Evolutionary conservation across 2,888 invertebrate genomes (phyloP).

Genomic region (Sisyra nigra): DNA sequence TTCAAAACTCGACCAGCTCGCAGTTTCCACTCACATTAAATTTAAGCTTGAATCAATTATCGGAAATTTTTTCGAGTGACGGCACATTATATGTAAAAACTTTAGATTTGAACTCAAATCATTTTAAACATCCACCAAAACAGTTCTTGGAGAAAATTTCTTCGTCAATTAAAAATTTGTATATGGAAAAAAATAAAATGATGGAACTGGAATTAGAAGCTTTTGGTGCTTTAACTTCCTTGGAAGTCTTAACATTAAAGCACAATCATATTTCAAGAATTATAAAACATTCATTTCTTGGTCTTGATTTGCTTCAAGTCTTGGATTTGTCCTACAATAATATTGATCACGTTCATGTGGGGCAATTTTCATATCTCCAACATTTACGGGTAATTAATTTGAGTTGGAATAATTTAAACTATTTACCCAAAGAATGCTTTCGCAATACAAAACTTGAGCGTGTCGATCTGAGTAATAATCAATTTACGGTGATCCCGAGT

Average conservation of each 20-base stretch:
- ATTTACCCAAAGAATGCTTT: conserved; percentile 62
- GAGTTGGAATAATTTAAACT: conserved; percentile 52
- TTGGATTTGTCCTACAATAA: conserved; percentile 63
- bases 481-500: conserved; percentile 63
- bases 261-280: conserved; percentile 57
- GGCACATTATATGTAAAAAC: conserved; percentile 43
- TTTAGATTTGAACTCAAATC: conserved; percentile 55
- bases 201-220: conserved; percentile 52
- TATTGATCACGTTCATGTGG: conserved; percentile 58
- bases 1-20: conserved; percentile 48
- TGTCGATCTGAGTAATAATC: conserved; percentile 63
- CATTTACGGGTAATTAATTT: conserved; percentile 58
- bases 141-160: conserved; percentile 46
- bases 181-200: conserved; percentile 59
- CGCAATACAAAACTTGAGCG: conserved; percentile 65
- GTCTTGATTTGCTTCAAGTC: conserved; percentile 55
- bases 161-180: conserved; percentile 46
- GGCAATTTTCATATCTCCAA: conserved; percentile 62
- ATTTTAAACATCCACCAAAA: conserved; percentile 45
- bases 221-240: conserved; percentile 49
- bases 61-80: conserved; percentile 27
- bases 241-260: conserved; percentile 59
- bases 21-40: conserved; percentile 56
- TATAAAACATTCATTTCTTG: conserved; percentile 61
- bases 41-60: conserved; percentile 53